These are phyloP conservation scores for Paedocypris sp. DNA, from an alignment of 2,113 vertebrate species.

Conservation along the genomic window DNA sequence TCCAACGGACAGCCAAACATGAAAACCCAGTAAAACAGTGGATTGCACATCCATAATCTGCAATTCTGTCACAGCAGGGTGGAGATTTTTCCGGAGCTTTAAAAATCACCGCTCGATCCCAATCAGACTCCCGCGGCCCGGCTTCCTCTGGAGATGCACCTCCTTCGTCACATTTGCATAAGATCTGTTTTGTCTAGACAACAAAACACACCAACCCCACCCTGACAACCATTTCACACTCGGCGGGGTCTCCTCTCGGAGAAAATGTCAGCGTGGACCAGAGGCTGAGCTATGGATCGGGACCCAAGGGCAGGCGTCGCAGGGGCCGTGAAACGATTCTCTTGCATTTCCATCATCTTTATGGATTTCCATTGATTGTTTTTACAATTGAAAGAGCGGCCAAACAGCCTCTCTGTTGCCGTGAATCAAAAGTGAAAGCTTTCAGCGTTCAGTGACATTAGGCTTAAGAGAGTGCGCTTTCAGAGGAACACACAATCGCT, in stretches of 20 bases:
- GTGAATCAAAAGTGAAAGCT: conserved; percentile 20
- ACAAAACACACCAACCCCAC: conserved; percentile 11
- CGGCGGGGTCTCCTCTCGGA: conserved; percentile 8
- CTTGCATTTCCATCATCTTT: conserved; percentile 25
- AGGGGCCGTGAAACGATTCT: background rate
- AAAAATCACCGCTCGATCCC: conserved; percentile 22
- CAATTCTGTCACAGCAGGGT: conserved; percentile 4
- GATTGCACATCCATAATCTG: conserved; percentile 16
- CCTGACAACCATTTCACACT: conserved; percentile 16
- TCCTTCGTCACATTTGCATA: conserved; percentile 24
- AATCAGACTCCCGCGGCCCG: conserved; percentile 5
- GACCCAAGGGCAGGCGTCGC: conserved; percentile 12
- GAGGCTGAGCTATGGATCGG: conserved; percentile 20
- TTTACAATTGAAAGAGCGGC: conserved; percentile 21
- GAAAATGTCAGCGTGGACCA: conserved; percentile 18
- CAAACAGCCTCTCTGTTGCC: conserved; percentile 21
- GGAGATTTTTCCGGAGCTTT: background rate
- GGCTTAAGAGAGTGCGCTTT: conserved; percentile 13
- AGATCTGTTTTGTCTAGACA: conserved; percentile 27
- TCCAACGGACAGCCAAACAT: background rate
- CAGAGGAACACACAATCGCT: conserved; percentile 2
- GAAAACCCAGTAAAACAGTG: background rate
- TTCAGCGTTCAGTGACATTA: conserved; percentile 13
- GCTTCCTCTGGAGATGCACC: conserved; percentile 9
- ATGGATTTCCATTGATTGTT: conserved; percentile 31